phyloP scores from a whole-genome alignment of 1,140 invertebrate species.

The Geopemphigus sp. region DNA sequence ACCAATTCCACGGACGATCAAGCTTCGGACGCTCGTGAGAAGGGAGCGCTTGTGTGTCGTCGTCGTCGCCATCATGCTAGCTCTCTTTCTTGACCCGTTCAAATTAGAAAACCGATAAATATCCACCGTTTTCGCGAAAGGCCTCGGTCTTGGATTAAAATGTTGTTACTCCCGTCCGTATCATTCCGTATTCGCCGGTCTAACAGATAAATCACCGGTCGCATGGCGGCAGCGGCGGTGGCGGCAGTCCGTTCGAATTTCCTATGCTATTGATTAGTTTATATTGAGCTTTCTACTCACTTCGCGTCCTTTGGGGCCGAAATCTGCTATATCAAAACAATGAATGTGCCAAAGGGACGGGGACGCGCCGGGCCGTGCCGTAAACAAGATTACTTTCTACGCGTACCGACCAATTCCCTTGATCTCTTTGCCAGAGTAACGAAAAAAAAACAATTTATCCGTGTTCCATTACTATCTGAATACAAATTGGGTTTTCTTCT shows the following conservation, averaged over 20 bases:
- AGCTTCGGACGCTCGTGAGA: not conserved
- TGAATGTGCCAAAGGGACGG: constrained; percentile 39
- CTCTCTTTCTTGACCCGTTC: not conserved
- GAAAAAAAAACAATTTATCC: constrained; percentile 43
- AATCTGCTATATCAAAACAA: constrained; percentile 44
- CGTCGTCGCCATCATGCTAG: not conserved
- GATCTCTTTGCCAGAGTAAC: constrained; percentile 27
- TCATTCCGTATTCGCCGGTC: no score
- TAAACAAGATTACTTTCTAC: constrained; percentile 45
- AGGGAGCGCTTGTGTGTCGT: not conserved
- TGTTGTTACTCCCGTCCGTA: not conserved
- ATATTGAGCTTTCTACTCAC: not conserved
- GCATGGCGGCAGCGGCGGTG: no score
- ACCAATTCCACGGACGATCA: not conserved
- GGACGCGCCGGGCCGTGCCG: not conserved
- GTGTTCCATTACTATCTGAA: constrained; percentile 45
- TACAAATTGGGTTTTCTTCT: constrained; percentile 41
- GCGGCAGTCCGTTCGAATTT: constrained; percentile 24
- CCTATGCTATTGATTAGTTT: constrained; percentile 25
- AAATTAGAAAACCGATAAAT: constrained; percentile 29
- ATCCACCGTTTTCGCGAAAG: not conserved
- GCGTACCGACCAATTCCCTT: constrained; percentile 34
- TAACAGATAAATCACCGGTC: constrained; percentile 19
- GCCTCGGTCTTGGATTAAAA: not conserved
- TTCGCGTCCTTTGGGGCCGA: constrained; percentile 1